Base-by-base conservation (phyloP, 2,888 invertebrate genomes). In the Camponotus fellah region DNA sequence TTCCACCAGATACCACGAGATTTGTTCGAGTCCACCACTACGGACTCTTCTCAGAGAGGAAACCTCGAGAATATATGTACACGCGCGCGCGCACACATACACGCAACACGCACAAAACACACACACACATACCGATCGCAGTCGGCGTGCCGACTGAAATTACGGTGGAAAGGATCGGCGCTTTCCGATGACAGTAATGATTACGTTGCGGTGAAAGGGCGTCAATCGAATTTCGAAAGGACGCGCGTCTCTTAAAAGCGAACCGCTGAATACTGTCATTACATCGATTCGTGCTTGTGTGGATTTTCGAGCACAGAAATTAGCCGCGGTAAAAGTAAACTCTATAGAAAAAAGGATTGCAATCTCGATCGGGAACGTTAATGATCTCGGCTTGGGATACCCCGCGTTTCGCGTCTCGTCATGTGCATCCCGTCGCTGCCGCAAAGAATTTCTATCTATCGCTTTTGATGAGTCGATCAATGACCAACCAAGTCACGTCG, bases 161-260 rank as follows among this genome's bases (percentile, higher is more conserved):
- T 90, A 91, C 88, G 84, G 82, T 84, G 87, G 79, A 91, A 90
- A 88, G 91, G 90, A 91, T 88, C 85, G 77, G 79, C 79, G 83
- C 90, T 89, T 89, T 87, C 86, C 90, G 88, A 90, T 91, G 88
- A 90, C 91, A 90, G 90, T 89, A 89, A 91, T 91, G 90, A 91
- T 90, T 87, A 87, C 88, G 87, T 86, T 87, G 86, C 82, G 79
- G 69, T 68, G 85, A 80, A 82, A 68, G 65, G 71, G 81, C 84
- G 86, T 86, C 91, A 85, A 87, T 91, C 88, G 87, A 82, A 86
- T 89, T 86, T 86, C 58, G 58, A 62, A 80, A 62, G 71, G 81
- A 76, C 62, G 37, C 81, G 37, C 53, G 40, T 21, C 76, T 74
- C 62, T 75, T 76, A 75, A 76, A 40, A 64, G 77, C 72, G 21